Evolutionary conservation across 2,113 vertebrate species (phyloP).

Genomic region (Recurvirostra avosetta): DNA sequence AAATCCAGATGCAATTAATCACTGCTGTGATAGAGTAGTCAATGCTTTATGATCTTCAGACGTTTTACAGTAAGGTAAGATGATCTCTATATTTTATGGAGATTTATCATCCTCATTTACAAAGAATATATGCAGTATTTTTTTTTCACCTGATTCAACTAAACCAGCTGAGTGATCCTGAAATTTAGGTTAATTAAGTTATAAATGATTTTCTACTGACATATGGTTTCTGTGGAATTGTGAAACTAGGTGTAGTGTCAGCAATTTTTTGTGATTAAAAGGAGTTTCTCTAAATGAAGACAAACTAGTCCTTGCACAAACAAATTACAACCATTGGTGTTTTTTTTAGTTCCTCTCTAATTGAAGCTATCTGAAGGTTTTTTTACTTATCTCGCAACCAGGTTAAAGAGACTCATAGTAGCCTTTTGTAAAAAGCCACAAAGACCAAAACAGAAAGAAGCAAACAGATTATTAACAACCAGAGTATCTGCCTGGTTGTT

Average conservation of each 20-base stretch:
- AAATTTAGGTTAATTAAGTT: constrained; percentile 60
- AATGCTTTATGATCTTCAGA: constrained; percentile 37
- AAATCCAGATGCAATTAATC: constrained; percentile 47
- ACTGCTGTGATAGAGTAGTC: neutral
- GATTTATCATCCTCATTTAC: constrained; percentile 55
- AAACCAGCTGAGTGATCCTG: constrained; percentile 37
- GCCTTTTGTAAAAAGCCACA: neutral
- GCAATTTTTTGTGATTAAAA: constrained; percentile 47
- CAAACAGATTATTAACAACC: neutral
- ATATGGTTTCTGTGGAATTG: constrained; percentile 23
- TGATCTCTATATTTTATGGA: constrained; percentile 35
- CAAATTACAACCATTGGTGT: neutral
- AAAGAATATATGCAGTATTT: neutral
- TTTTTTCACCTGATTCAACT: constrained; percentile 49
- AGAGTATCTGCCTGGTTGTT: neutral
- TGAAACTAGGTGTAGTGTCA: neutral
- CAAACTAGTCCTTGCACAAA: constrained; percentile 17
- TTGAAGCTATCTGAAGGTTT: neutral
- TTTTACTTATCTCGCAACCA: neutral
- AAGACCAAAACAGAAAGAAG: neutral
- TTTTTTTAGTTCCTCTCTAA: neutral
- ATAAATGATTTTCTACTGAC: constrained; percentile 24
- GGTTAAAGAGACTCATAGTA: neutral
- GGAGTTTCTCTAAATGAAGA: constrained; percentile 39
- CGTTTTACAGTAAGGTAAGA: neutral